Conservation (phyloP, 2,113 vertebrate species). For the Neodontobutis hainanensis region DNA sequence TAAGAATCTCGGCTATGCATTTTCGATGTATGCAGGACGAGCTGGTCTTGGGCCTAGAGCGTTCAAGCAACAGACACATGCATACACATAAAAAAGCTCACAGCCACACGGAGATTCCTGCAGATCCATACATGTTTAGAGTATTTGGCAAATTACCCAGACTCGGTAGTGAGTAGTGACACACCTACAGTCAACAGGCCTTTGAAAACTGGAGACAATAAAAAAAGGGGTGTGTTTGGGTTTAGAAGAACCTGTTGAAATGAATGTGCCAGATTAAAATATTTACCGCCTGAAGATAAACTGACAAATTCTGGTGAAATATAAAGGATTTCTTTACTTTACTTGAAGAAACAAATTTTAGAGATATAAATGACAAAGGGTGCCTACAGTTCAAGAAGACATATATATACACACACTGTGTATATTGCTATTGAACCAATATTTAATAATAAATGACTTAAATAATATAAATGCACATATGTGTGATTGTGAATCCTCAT, state of each 20-base stretch:
- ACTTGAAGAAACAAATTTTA: too few relatives aligned
- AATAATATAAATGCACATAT: too few relatives aligned
- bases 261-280: background rate
- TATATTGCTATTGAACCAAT: too few relatives aligned
- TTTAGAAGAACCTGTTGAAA: background rate
- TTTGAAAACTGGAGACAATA: slow-evolving; percentile 12
- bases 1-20: background rate
- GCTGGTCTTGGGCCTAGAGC: background rate
- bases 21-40: background rate
- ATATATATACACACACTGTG: too few relatives aligned
- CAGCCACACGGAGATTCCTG: background rate
- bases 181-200: slow-evolving; percentile 15
- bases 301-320: background rate
- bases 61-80: background rate
- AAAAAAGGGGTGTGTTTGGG: slow-evolving; percentile 26
- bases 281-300: background rate
- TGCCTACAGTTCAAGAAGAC: too few relatives aligned
- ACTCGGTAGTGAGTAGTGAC: slow-evolving; percentile 14
- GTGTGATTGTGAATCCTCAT: too few relatives aligned
- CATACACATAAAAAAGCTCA: background rate
- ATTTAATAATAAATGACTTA: too few relatives aligned
- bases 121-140: slow-evolving; percentile 9
- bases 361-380: too few relatives aligned
- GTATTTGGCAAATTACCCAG: slow-evolving; percentile 30
- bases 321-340: too few relatives aligned